Base-by-base conservation (phyloP, 2,888 invertebrate genomes). In the Sarcophaga subvicina region DNA sequence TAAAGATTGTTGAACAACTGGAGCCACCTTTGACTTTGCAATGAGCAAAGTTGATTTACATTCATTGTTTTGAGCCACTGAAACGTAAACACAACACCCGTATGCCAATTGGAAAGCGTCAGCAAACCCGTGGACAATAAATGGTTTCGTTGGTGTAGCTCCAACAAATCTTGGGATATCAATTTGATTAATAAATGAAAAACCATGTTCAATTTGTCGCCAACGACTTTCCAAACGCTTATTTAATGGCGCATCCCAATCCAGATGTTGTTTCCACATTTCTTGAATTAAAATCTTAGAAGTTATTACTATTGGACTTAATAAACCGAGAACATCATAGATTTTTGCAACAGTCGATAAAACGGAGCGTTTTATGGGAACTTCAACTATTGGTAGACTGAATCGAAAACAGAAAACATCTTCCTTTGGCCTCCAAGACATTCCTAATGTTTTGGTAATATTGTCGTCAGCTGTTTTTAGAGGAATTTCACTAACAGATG, bases 221-320 rank as follows among this genome's bases (percentile, higher is more conserved):
- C 49, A 49, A 49, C 49, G 49, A 49, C 0, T 49, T 47, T 69
- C n/a, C n/a, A 69, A n/a, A n/a, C 8, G 47, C 20, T 47, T 47
- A 47, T 3, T 10, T 47, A 69, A 14, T 17, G 20, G n/a, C n/a
- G 60, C 12, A 25, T 80, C 80, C 80, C 85, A 85, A 22, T 81
- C 63, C 14, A 80, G 1, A 8, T 88, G 79, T 17, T 87, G 83
- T 11, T 77, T 82, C 82, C 87, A 88, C 25, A 85, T 66, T 25
- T 87, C 85, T 27, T 88, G 88, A 17, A 89, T 62, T 67, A 88
- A 62, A 27, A 89, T 89, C 62, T 89, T 88, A 49, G 85, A 82
- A 4, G 45, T 27, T 37, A 85, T 54, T 11, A 86, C 75, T 10
- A 89, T 86, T 14, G 88, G 89, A 60, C 88, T 80, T 3, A 88